Conservation (phyloP, 2,888 invertebrate species). For the Lycocerus yunnanus region DNA sequence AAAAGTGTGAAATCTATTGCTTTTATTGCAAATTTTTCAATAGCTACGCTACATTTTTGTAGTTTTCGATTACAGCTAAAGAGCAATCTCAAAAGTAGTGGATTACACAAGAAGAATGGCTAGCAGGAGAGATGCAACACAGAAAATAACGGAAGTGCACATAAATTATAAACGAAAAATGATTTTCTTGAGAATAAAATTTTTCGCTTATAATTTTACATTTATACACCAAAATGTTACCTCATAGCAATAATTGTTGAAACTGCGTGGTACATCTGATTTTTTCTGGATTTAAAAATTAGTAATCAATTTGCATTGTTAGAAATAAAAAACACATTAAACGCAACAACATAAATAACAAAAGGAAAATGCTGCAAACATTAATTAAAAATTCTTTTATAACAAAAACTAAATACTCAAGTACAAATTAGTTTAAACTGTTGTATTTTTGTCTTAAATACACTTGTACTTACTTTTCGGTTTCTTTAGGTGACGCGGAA, state of each 20-base stretch:
- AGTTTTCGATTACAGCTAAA: neutral
- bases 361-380: neutral
- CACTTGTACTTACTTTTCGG: constrained; percentile 66
- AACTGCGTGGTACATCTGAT: constrained; percentile 96
- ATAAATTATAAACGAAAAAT: neutral
- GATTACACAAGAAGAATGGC: neutral
- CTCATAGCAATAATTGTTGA: constrained; percentile 92
- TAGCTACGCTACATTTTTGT: neutral
- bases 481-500: constrained; percentile 50
- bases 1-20: neutral
- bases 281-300: constrained; percentile 57
- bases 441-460: neutral
- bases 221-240: constrained; percentile 60
- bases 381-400: neutral
- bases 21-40: neutral
- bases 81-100: neutral
- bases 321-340: neutral
- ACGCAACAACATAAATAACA: neutral
- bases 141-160: neutral
- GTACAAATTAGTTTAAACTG: neutral
- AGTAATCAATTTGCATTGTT: constrained; percentile 24
- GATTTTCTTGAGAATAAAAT: neutral
- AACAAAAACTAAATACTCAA: neutral
- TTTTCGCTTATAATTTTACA: neutral
- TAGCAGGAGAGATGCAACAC: neutral